phyloP scores from a whole-genome alignment of 2,113 vertebrate species.

The Myrmecobius fasciatus region DNA sequence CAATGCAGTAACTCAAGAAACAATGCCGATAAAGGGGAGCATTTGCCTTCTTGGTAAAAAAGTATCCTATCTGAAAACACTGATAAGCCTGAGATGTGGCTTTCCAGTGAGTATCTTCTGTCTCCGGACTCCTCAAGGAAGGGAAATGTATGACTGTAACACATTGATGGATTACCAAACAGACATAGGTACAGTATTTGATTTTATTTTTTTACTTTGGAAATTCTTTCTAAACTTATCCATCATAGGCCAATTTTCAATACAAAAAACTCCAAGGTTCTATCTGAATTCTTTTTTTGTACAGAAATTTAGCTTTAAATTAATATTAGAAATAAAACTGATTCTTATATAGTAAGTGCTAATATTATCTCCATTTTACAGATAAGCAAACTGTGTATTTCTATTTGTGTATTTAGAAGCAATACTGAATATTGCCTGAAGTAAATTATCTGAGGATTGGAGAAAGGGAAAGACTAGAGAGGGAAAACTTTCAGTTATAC shows the following conservation, averaged over 20 bases:
- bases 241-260: not conserved
- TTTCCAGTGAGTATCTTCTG: slow-evolving; percentile 85
- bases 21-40: slow-evolving; percentile 78
- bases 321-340: not conserved
- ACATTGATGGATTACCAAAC: slow-evolving; percentile 80
- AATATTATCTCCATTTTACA: not conserved
- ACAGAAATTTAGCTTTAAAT: slow-evolving; percentile 6
- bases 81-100: slow-evolving; percentile 80
- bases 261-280: not conserved
- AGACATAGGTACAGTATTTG: slow-evolving; percentile 77
- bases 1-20: slow-evolving; percentile 84
- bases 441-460: not conserved
- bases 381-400: not conserved
- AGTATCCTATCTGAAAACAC: slow-evolving; percentile 81
- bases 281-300: not conserved
- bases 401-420: not conserved
- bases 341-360: not conserved
- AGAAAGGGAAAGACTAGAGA: not conserved
- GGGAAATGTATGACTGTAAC: slow-evolving; percentile 87
- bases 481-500: not conserved
- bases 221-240: not conserved
- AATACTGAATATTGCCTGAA: not conserved
- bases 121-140: slow-evolving; percentile 78
- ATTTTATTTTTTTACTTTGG: not conserved
- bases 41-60: slow-evolving; percentile 75